Evolutionary conservation across 2,113 vertebrate species (phyloP), one percentile per base, ranked within the genome.

Genomic region (Cyanistes caeruleus): DNA sequence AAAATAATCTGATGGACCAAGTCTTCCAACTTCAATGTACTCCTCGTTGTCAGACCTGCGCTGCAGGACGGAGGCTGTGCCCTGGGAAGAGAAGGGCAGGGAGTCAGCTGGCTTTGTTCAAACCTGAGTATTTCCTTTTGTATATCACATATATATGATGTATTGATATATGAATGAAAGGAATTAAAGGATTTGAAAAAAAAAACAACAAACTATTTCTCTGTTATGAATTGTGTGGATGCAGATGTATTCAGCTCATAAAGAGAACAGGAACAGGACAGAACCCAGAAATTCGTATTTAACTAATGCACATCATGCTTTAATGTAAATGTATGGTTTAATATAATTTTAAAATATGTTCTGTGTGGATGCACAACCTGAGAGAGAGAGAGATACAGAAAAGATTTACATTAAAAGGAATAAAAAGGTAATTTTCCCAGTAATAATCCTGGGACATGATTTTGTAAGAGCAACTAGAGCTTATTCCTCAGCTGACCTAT

Each of bases 1-100:
- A 58, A 99, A 99, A 97, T 99, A 99, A 98, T 99, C 99, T 1
- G 99, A 99, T 13, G 99, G 99, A 64, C 99, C 99, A 0, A 99
- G 99, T 53, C 99, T 98, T 46, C 99, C 99, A 15, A 99, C 99
- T 84, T 99, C 99, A 2, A 99, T 98, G 1, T 99, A 99, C 93
- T 99, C 99, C 96, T 99, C 99, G 2, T 98, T 99, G 91, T 99
- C 99, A 21, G 99, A 99, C 72, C 99, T 96, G 93, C 99, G 99
- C 98, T 99, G 99, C 84, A 99, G 98, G 65, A 99, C 99, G 0
- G 99, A 99, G 48, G 99, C 99, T 2, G 99, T 99, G 87, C 99
- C 99, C 99, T 99, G 97, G 16, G 65, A 92, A 96, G 39, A 58
- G 81, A 97, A 77, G 46, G 2, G 31, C 31, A 52, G 41, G 62